Percentiles rank a stretch among this genome's conserved stretches.
These are phyloP conservation scores for Eupithecia exiguata DNA, from an alignment of 2,888 invertebrate species.

Conservation along the genomic window DNA sequence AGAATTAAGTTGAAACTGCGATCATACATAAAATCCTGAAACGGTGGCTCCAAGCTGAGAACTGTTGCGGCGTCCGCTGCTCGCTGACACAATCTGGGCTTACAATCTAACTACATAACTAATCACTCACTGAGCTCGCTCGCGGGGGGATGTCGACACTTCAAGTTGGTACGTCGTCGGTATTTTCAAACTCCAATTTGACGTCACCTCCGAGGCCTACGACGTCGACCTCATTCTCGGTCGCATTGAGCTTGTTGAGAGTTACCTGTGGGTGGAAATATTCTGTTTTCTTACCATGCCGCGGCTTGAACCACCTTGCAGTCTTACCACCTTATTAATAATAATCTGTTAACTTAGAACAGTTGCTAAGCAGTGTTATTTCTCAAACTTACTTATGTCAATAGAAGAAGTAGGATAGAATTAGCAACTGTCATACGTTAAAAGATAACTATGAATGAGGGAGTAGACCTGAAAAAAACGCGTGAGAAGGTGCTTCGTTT, in stretches of 20 bases:
- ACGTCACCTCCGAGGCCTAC: conserved; percentile 90
- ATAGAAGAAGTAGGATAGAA: no score
- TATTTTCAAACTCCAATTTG: conserved; percentile 90
- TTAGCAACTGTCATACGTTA: neutral
- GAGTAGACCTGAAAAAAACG: neutral
- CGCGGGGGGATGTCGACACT: conserved; percentile 37
- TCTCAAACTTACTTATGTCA: neutral
- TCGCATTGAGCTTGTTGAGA: conserved; percentile 95
- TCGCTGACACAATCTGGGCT: neutral
- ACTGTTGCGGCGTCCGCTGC: neutral
- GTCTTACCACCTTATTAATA: neutral
- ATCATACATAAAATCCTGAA: neutral
- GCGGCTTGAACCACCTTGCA: neutral
- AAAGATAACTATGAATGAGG: neutral
- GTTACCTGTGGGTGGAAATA: conserved; percentile 84
- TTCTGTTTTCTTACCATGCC: neutral
- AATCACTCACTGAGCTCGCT: conserved; percentile 9
- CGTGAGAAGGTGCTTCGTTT: neutral
- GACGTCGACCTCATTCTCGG: conserved; percentile 95
- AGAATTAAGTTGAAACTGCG: neutral
- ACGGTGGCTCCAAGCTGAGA: neutral
- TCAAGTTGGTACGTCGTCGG: conserved; percentile 89
- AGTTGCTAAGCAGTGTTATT: neutral
- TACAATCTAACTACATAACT: neutral
- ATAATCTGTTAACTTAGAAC: neutral